Conservation (phyloP, 2,113 vertebrate genomes). For the Phalacrocorax pelagicus region DNA sequence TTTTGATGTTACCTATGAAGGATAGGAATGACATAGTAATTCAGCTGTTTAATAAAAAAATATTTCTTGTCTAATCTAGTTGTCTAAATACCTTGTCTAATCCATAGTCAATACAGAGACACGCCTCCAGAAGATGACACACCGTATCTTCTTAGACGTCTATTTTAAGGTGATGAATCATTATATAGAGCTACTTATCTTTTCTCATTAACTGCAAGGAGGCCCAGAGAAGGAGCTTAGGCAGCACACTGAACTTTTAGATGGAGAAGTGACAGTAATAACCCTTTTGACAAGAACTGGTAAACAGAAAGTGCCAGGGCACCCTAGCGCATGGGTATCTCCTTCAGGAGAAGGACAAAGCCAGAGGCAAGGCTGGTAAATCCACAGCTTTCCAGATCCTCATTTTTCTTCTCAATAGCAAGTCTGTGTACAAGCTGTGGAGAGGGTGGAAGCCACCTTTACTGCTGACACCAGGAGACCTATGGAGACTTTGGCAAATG, state of each 20-base stretch:
- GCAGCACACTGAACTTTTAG: neutral
- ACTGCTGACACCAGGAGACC: neutral
- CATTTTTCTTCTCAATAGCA: neutral
- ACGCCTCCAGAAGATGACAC: neutral
- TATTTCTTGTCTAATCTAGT: neutral
- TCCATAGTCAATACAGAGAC: neutral
- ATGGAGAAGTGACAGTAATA: neutral
- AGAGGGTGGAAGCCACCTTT: neutral
- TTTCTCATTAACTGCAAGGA: neutral
- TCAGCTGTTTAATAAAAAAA: neutral
- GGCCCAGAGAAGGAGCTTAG: neutral
- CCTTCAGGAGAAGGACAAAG: neutral
- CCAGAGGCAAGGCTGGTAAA: neutral
- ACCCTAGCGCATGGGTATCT: fast-evolving
- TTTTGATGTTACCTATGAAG: neutral
- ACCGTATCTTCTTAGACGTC: neutral
- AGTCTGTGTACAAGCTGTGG: neutral
- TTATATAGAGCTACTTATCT: neutral
- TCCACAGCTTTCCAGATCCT: neutral
- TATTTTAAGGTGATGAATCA: neutral
- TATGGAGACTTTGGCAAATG: neutral
- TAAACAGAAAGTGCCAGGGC: neutral
- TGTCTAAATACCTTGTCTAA: neutral
- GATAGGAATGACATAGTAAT: neutral
- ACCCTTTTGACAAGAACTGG: neutral